Base-by-base conservation (phyloP, 2,888 invertebrate genomes). In the Latrodectus elegans region DNA sequence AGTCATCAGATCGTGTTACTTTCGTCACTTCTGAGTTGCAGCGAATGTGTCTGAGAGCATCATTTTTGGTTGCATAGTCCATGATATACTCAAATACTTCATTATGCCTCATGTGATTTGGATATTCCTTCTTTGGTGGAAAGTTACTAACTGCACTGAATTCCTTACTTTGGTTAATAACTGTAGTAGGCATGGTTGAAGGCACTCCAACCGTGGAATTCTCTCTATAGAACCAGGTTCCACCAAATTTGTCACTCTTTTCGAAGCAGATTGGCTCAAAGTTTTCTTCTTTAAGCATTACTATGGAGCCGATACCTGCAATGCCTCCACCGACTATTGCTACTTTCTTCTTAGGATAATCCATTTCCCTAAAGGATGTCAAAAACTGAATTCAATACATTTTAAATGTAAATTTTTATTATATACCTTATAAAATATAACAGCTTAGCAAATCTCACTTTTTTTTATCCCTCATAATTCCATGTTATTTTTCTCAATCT, bases 51-150 rank as follows among this genome's bases (percentile, higher is more conserved):
- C 80, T 70, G 8, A 53, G 17, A 4, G 90, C 84, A 38, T 89
- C 82, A 77, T 90, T 90, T 4, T 90, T 77, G 14, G 89, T 82
- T 0, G 89, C 89, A 70, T 90, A 91, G n/a, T 78, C 81, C 26
- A 83, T 88, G 64, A 92, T 81, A 89, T 93, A 93, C 81, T 91
- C 89, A 80, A 90, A 73, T 0, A 92, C 91, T 88, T 91, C 90
- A 60, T 86, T 86, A 89, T 93, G 93, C 77, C 92, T 92, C 92
- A 93, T 92, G 90, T 92, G 93, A 83, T 92, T 92, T n/a, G 93
- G 92, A 87, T 91, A 92, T 38, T 92, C 90, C 64, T 91, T 76
- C 14, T 81, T 86, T 6, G 92, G 92, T 4, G 93, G 93, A 90
- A 93, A 93, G 90, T 93, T 91, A 81, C 92, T 92, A 90, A 91